Percentiles rank a stretch among this genome's conserved stretches.
phyloP scores from a whole-genome alignment of 2,888 invertebrate species.

The Andricus curvator region DNA sequence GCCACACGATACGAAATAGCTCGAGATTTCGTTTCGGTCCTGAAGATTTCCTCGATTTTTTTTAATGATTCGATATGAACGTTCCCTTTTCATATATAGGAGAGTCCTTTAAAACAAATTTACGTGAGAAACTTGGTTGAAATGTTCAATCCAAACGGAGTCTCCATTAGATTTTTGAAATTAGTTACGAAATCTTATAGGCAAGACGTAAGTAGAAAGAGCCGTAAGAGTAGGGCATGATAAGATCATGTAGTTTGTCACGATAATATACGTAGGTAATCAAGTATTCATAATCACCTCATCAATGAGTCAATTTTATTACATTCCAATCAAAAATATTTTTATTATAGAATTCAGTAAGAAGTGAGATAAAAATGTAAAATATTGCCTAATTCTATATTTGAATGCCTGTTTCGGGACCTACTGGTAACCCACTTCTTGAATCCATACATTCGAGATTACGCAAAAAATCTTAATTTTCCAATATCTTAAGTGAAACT shows the following conservation, averaged over 20 bases:
- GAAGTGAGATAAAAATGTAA: no score
- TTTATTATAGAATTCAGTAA: no score
- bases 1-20: slow-evolving; percentile 42
- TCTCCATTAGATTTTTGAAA: neutral
- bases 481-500: slow-evolving; percentile 16
- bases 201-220: no score
- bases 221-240: no score
- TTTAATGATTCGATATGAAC: neutral
- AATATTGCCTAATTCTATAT: neutral
- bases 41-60: slow-evolving; percentile 1
- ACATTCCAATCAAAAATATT: no score
- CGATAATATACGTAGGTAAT: no score
- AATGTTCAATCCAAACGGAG: neutral
- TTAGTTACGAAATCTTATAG: no score
- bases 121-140: neutral
- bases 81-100: neutral
- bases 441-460: neutral
- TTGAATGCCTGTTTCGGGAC: neutral
- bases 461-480: slow-evolving; percentile 30
- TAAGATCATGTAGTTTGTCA: no score
- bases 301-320: no score
- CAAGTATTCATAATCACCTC: no score
- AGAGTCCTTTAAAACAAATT: neutral
- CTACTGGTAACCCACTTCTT: neutral
- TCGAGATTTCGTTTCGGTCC: slow-evolving; percentile 24